Base-by-base conservation (phyloP, 2,797 vertebrate species). In the Phylloscopus collybita region DNA sequence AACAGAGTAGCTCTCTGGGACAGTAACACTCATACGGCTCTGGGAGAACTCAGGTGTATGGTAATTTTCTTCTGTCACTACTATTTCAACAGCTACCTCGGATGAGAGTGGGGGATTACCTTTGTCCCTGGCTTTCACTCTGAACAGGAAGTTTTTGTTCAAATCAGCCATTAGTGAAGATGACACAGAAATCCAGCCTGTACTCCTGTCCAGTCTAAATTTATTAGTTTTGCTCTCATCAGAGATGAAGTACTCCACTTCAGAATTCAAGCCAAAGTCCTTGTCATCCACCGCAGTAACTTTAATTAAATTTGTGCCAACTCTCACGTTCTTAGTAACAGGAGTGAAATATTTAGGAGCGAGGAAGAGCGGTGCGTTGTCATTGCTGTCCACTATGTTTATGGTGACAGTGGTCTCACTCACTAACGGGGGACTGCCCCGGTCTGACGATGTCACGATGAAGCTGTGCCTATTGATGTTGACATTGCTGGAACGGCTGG, bases 31-130 rank as follows among this genome's bases (percentile, higher is more conserved):
- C 95, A 99, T 97, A 81, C 98, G 98, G 97, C 97, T 99, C 96
- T 99, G 99, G n/a, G 99, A 99, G 97, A 99, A 99, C 95, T 99
- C 99, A 0, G 99, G 99, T 0, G 99, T 99, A 80, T 99, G 98
- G 95, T 99, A 98, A 95, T 99, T 99, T 96, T 99, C 99, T 92
- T 99, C 99, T 0, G 99, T 99, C 51, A 99, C 98, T 0, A 98
- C 98, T 70, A 99, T 98, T 51, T 98, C 98, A 78, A 99, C 98
- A 6, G 97, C 95, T 1, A 98, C 98, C 66, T 97, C 98, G 0
- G 98, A 95, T 1, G 98, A 99, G 78, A 99, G 97, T 4, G 99
- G 99, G 54, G 99, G 99, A 80, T 98, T 99, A 45, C 99, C 99
- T 97, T 98, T 99, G 97, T 99, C 99, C 45, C 92, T 98, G 5